Conservation (phyloP, 1,140 invertebrate genomes). For the Homalodisca vitripennis region DNA sequence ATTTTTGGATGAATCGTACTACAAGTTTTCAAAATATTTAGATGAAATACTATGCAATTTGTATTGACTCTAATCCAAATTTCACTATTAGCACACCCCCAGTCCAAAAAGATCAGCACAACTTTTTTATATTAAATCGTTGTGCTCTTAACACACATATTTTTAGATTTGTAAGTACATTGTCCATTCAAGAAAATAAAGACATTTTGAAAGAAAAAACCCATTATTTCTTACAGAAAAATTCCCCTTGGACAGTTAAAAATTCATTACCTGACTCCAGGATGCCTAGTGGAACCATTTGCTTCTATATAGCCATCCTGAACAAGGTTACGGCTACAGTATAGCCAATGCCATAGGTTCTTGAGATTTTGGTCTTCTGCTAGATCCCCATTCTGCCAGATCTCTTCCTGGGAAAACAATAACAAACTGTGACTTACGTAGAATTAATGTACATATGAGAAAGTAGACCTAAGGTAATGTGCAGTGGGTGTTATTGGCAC, state of each 20-base stretch:
- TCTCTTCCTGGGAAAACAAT: slow-evolving; percentile 50
- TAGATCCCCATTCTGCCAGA: slow-evolving; percentile 64
- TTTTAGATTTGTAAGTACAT: neutral
- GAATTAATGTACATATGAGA: neutral
- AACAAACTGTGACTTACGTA: slow-evolving; percentile 57
- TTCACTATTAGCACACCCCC: neutral
- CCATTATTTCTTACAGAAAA: neutral
- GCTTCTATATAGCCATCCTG: slow-evolving; percentile 61
- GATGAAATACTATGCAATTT: slow-evolving; percentile 9
- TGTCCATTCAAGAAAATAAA: neutral
- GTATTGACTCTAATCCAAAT: neutral
- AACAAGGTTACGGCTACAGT: slow-evolving; percentile 66
- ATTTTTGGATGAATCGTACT: too few relatives aligned
- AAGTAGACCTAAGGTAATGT: neutral
- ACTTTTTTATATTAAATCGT: neutral
- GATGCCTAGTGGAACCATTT: slow-evolving; percentile 60
- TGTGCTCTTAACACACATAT: neutral
- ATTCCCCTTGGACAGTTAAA: neutral
- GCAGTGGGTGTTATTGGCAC: neutral
- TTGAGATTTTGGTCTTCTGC: slow-evolving; percentile 60
- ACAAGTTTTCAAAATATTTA: too few relatives aligned
- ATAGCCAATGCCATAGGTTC: slow-evolving; percentile 73
- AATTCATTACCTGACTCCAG: slow-evolving; percentile 56
- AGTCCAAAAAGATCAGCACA: neutral
- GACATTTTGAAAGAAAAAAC: neutral